Base-by-base conservation (phyloP, 2,113 vertebrate genomes). In the Turdus rufiventris region DNA sequence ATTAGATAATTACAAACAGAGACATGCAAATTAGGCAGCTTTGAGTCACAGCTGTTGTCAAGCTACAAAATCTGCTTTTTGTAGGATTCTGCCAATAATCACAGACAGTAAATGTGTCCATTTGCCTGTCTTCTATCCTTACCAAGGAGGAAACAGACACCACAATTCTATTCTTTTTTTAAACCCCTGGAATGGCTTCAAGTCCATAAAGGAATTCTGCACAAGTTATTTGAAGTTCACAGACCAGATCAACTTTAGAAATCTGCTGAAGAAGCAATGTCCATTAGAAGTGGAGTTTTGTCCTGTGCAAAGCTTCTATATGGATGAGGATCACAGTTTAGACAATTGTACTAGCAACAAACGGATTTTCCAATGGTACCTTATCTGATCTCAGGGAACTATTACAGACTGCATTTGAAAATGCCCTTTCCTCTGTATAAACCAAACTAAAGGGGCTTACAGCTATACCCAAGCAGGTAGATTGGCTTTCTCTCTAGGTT, bases 1-100 rank as follows among this genome's bases (percentile, higher is more conserved):
- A 91, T 93, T 85, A 90, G 74, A 85, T 91, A 82, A 93, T 91
- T 85, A 94, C 88, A 85, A 94, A 91, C 91, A 96, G 93, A 94
- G 12, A 87, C 63, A 54, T 16, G 29, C 62, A 85, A 85, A 85
- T 85, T 88, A 76, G 25, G 15, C 34, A 91, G 71, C 85, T 85
- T 90, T n/a, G 42, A 93, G 75, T 62, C 63, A 88, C 66, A 85
- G 58, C 47, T 70, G 62, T 91, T 96, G 94, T 88, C 78, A 85
- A 85, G 88, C 63, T 88, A 94, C 90, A 88, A 90, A 90, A 79
- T 85, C 58, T 45, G 54, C 42, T 70, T 88, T 94, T 80, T 83
- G 60, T 23, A 12, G 47, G 28, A 96, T 93, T 95, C 78, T 73
- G 94, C 95, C 95, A 96, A 95, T 90, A 95, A 90, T 90, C 95